Percentiles rank a stretch among this genome's conserved stretches.
phyloP scores from a whole-genome alignment of 1,140 invertebrate species.

The Cydia splendana region DNA sequence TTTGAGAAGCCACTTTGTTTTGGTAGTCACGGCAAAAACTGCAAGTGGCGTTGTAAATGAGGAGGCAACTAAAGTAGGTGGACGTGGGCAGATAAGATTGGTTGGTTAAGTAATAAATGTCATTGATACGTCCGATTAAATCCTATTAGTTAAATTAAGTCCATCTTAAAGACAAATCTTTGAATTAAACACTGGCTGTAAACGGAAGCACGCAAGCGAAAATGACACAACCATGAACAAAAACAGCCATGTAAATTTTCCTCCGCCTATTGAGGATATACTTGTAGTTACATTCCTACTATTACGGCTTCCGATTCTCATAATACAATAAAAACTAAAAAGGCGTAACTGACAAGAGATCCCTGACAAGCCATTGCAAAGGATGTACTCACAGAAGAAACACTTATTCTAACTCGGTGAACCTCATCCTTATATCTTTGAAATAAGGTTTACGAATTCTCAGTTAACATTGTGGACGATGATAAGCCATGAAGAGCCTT shows the following conservation, averaged over 20 bases:
- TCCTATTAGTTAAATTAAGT: too few species aligned
- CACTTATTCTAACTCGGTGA: background rate
- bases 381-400: background rate
- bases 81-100: background rate
- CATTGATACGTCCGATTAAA: background rate
- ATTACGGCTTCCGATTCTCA: slow-evolving; percentile 1
- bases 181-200: background rate
- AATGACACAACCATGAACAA: background rate
- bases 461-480: background rate
- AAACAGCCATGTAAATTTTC: background rate
- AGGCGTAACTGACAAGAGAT: background rate
- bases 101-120: background rate
- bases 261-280: background rate
- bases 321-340: background rate
- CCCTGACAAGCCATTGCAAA: background rate
- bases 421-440: background rate
- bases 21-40: too few species aligned
- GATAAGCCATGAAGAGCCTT: slow-evolving; percentile 32
- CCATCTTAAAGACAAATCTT: too few species aligned
- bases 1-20: too few species aligned
- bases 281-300: background rate
- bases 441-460: background rate
- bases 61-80: background rate
- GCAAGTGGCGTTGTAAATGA: background rate
- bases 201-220: background rate